Evolutionary conservation across 1,140 invertebrate species (phyloP).

Genomic region (Bombus polaris): DNA sequence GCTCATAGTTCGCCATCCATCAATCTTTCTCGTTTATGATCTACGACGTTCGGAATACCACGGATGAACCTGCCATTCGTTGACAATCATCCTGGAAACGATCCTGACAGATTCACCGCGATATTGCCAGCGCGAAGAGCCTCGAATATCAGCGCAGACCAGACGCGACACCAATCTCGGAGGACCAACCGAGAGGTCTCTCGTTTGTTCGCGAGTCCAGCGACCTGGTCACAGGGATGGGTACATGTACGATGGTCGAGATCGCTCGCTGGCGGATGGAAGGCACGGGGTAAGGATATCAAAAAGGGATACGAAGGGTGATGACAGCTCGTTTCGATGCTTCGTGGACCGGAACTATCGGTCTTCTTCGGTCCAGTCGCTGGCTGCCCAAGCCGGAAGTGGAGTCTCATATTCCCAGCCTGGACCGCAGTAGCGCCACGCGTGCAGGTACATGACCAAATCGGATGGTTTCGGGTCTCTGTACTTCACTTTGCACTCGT

Average conservation of each 20-base stretch:
- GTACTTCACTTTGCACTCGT: slow-evolving; percentile 95
- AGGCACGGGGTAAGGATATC: slow-evolving; percentile 83
- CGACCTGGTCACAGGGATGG: slow-evolving; percentile 51
- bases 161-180: not conserved
- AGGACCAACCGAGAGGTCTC: slow-evolving; percentile 34
- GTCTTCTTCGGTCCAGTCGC: slow-evolving; percentile 87
- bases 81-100: not conserved
- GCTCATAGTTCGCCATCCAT: not conserved
- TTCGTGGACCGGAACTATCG: slow-evolving; percentile 75
- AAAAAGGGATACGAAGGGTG: slow-evolving; percentile 64
- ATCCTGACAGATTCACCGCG: not conserved
- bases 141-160: slow-evolving; percentile 26
- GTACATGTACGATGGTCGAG: slow-evolving; percentile 64
- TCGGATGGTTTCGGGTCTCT: slow-evolving; percentile 94
- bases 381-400: slow-evolving; percentile 92
- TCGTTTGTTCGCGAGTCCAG: slow-evolving; percentile 46
- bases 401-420: slow-evolving; percentile 95
- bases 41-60: not conserved
- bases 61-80: not conserved
- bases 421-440: slow-evolving; percentile 95
- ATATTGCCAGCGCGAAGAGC: not conserved
- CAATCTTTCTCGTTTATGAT: not conserved
- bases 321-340: slow-evolving; percentile 39
- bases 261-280: slow-evolving; percentile 75
- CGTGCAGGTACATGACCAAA: slow-evolving; percentile 97